Conservation (phyloP, 2,888 invertebrate species). For the Punctoribates punctum region DNA sequence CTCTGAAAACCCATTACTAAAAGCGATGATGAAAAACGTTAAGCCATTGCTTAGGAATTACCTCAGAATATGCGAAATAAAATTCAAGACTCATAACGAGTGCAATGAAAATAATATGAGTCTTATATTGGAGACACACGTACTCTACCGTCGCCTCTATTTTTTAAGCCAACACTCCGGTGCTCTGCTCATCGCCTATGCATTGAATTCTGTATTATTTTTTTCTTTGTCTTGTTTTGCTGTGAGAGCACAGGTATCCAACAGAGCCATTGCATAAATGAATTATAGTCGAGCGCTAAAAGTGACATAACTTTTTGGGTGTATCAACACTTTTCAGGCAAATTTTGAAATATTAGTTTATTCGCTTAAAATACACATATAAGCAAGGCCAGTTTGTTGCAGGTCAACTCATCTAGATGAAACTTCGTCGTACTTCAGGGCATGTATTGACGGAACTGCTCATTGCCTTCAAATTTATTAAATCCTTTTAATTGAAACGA, state of each 20-base stretch:
- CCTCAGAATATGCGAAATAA: not conserved
- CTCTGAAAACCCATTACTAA: not conserved
- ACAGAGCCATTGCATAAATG: constrained; percentile 37
- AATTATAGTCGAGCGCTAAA: constrained; percentile 40
- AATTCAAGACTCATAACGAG: not conserved
- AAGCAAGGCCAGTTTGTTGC: not conserved
- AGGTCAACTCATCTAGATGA: too few relatives aligned
- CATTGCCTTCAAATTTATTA: too few relatives aligned
- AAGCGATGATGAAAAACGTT: not conserved
- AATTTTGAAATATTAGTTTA: constrained; percentile 11
- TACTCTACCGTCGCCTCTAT: not conserved
- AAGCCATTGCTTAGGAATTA: not conserved
- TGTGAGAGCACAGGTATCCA: constrained; percentile 15
- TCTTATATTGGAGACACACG: not conserved
- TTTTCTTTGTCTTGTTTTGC: constrained; percentile 8
- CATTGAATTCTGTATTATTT: not conserved
- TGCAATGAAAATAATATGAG: not conserved
- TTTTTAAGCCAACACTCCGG: not conserved
- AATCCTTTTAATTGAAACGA: too few relatives aligned
- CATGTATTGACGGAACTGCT: not conserved
- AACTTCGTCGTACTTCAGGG: not conserved
- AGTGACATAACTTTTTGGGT: constrained; percentile 41
- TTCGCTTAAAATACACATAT: not conserved
- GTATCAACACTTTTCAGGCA: constrained; percentile 30
- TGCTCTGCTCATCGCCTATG: not conserved